Evolutionary conservation across 2,888 invertebrate species (phyloP).

Genomic region (Glyphotaelius pellucidus): DNA sequence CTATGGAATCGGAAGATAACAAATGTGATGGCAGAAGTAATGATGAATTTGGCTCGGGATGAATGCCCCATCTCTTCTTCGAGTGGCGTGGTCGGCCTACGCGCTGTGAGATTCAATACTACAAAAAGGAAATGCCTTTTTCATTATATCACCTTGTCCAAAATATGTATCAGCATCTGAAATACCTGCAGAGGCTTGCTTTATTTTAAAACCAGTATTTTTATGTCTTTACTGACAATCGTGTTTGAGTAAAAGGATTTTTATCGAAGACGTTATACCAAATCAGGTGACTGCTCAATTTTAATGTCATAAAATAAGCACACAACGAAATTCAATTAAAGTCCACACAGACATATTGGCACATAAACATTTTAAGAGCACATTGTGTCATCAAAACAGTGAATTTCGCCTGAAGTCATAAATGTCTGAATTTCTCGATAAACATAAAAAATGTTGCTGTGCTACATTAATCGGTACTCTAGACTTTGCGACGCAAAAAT

Average conservation of each 20-base stretch:
- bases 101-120: not conserved
- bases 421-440: not conserved
- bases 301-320: not conserved
- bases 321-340: not conserved
- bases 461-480: not conserved
- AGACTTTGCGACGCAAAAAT: not conserved
- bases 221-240: conserved; percentile 14
- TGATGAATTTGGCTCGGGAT: not conserved
- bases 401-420: not conserved
- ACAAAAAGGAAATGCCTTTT: not conserved
- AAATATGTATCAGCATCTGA: not conserved
- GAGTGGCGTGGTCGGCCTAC: not conserved
- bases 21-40: not conserved
- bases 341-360: not conserved
- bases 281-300: not conserved
- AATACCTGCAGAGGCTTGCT: not conserved
- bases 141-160: not conserved
- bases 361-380: not conserved
- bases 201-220: not conserved
- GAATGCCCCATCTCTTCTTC: not conserved
- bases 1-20: not conserved
- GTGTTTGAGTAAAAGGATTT: not conserved
- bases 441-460: not conserved
- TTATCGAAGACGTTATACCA: not conserved
- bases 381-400: not conserved